Base-by-base conservation (phyloP, 2,888 invertebrate genomes). In the Zaprionus lineosus region DNA sequence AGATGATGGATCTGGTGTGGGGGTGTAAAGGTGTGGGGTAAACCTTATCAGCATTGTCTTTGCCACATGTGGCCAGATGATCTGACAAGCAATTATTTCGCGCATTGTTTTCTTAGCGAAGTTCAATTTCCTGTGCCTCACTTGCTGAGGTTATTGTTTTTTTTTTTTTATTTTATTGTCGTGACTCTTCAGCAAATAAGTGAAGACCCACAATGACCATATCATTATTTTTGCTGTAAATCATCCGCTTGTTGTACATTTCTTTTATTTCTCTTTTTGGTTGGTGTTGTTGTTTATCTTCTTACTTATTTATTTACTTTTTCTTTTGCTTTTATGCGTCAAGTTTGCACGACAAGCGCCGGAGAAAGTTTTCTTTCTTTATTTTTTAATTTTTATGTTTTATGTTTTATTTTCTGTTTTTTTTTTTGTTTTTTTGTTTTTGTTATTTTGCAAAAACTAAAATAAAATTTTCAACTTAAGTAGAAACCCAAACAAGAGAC, bases 221-320 rank as follows among this genome's bases (percentile, higher is more conserved):
- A 76, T 79, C 58, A 60, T 65, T 69, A 56, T 60, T 78, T 67
- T 53, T 60, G 71, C 61, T 63, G 83, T 79, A 79, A 82, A 79
- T 84, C 83, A 79, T 77, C 77, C 59, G 84, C 74, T 82, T 77
- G 74, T 78, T 84, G 74, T 74, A 69, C 63, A 81, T 65, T 82
- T 59, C 65, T 52, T 58, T 40, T 40, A 39, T 40, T 50, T 37
- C 47, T 34, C 43, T 26, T 41, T 41, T 37, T 29, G 33, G 19
- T 52, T 19, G 11, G 9, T 44, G 19, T 19, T 39, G 33, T 12
- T 39, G 8, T 36, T 34, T 14, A 12, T 48, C 12, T 28, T 11
- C 18, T 48, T 55, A 26, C 46, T 51, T 47, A 12, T 34, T 41
- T 41, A 24, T 24, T 55, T 48, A 43, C 52, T 60, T 58, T 67